Base-by-base conservation (phyloP, 2,888 invertebrate genomes). In the Tiliacea aurago region DNA sequence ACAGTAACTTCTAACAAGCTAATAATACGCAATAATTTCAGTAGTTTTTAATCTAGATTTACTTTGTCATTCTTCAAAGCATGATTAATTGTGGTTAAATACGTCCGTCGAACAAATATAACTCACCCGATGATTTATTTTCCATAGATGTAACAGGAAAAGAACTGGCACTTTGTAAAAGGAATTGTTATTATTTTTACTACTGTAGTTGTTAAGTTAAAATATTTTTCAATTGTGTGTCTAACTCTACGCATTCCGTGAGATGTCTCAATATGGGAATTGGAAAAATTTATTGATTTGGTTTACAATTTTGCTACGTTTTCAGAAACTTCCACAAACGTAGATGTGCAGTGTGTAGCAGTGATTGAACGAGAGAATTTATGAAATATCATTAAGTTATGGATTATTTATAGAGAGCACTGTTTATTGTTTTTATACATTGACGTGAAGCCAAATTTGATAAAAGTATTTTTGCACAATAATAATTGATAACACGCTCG, bases 291-390 rank as follows among this genome's bases (percentile, higher is more conserved):
- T 78, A 80, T 72, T 76, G 78, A 82, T 76, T 75, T 83, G 78
- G 83, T 78, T 84, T 86, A 80, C 85, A 78, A 85, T 82, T 88
- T 88, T 87, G 61, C 85, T 89, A 81, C 89, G 84, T 90, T 93
- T 91, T 91, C 92, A 92, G 90, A 92, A 90, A 88, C 89, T 84
- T 85, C 89, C 84, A 90, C 91, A 90, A 89, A 89, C 87, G 78
- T 91, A 92, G 87, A 84, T 85, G 88, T 87, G 90, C 90, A 86
- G 87, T 89, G 82, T 89, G 87, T 85, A 84, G 87, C 90, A 84
- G 90, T 90, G 86, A 87, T 72, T 78, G 86, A 76, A 80, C 76
- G 78, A 79, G 74, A 82, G 70, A 83, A 72, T 73, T 80, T 78
- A 73, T 83, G 61, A 70, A 73, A 70, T 74, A 81, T 81, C 65